These are phyloP conservation scores for Macroramphosus scolopax DNA, from an alignment of 2,797 vertebrate genomes.

Conservation along the genomic window DNA sequence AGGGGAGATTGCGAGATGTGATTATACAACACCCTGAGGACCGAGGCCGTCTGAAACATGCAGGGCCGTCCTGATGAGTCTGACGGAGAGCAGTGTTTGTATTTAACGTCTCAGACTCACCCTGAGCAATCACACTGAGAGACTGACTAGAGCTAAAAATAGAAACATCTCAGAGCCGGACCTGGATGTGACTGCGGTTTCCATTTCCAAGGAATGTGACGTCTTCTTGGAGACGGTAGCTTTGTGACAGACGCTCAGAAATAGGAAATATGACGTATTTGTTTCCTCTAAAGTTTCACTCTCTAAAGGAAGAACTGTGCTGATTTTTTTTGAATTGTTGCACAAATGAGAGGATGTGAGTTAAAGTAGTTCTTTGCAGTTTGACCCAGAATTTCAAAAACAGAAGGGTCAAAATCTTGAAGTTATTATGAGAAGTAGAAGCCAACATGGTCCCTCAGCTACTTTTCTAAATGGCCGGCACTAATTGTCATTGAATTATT, in stretches of 20 bases:
- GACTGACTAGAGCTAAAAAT: slow-evolving; percentile 52
- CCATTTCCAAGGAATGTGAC: slow-evolving; percentile 52
- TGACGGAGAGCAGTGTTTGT: slow-evolving; percentile 34
- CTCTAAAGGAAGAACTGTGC: slow-evolving; percentile 1
- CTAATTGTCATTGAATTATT: too few relatives aligned
- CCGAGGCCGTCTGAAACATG: slow-evolving; percentile 16
- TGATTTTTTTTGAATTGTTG: not conserved
- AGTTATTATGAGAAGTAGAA: not conserved
- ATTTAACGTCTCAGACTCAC: slow-evolving; percentile 53
- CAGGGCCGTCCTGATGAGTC: slow-evolving; percentile 23
- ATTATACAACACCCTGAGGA: slow-evolving; percentile 19
- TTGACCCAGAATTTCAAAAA: slow-evolving; percentile 3
- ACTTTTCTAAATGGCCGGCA: too few relatives aligned
- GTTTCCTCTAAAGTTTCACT: too few relatives aligned
- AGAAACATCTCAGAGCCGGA: slow-evolving; percentile 54
- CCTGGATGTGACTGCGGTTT: slow-evolving; percentile 59
- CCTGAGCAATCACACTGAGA: slow-evolving; percentile 47
- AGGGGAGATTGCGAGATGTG: slow-evolving; percentile 25
- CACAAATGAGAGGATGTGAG: too few relatives aligned
- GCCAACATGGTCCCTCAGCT: not conserved
- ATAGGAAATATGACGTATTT: slow-evolving; percentile 36
- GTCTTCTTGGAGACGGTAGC: slow-evolving; percentile 34
- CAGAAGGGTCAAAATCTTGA: not conserved
- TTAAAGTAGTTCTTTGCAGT: not conserved
- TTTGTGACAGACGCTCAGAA: slow-evolving; percentile 38